Evolutionary conservation across 2,888 invertebrate genomes (phyloP), one percentile per base, ranked within the genome.

Genomic region (Chelonus formosanus): DNA sequence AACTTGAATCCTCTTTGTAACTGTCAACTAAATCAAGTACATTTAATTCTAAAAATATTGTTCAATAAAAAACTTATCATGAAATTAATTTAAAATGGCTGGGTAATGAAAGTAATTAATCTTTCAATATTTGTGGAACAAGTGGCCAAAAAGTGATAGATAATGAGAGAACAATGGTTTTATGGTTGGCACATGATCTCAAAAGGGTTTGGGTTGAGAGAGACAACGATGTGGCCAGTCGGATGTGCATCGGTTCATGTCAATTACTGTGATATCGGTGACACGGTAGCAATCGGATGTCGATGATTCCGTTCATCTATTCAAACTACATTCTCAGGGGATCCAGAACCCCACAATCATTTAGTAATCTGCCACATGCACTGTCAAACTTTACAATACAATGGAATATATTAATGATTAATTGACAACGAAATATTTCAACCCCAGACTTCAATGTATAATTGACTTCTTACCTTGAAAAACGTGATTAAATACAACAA

Each of bases 191-290:
- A 36, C 50, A 20, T 40, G 36, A 40, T 40, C 50, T 31, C 48
- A 35, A 48, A 59, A 59, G 59, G 36, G 50, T 59, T 50, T 35
- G 35, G 50, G 50, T 58, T n/a, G 31, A 40, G 36, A 20, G 36
- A 31, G 50, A 43, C 50, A 50, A 59, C 59, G 36, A 32, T 58
- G 47, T 47, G 35, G 35, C 8, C 36, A 35, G 35, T 32, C 45
- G 58, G 47, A 47, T 58, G 35, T 44, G 47, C 58, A 35, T 58
- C 47, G 34, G 35, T 8, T 48, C 58, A 10, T 58, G 58, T 58
- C 58, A 58, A 58, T 58, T 58, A 58, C 58, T 36, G 36, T 59
- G 59, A 59, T 50, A 59, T 59, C 50, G 43, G 59, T 59, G 59
- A 59, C 59, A 59, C 59, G 40, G 10, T 36, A 50, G 59, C 50